Evolutionary conservation across 1,140 invertebrate species (phyloP), one percentile per base, ranked within the genome.

Genomic region (Drosophila novamexicana): DNA sequence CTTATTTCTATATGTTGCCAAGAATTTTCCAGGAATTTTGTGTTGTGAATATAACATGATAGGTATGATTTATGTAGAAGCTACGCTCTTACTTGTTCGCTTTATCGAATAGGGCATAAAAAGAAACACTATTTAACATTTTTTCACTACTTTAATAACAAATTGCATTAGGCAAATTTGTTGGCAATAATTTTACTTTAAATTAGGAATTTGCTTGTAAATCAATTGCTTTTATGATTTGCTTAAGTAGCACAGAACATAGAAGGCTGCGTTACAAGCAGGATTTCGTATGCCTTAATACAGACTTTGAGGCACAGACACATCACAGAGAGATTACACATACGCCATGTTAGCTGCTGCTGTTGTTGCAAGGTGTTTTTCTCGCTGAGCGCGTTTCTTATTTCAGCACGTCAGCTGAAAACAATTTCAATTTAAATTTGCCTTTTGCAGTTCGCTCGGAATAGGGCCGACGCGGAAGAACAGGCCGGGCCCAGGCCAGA

Each of bases 341-440:
- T 85, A 81, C 81, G 81, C 64, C 81, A 75, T 59, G 81, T 82
- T 58, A 12, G 63, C 67, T 42, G 40, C n/a, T 42, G 40, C 40
- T 54, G 16, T 36, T 47, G 14, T 40, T 47, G 14, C 49, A 77
- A 79, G 66, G 76, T 84, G 76, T 76, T 58, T 50, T 32, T 39
- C 22, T 29, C 18, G 61, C 61, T 57, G 74, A 57, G 77, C 67
- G 50, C 65, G 71, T 86, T 82, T 77, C 83, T 88, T 88, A 79
- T 89, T 79, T 83, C 72, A 77, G 84, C 72, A 83, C 83, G 88
- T 89, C 83, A 83, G 78, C 80, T 80, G 79, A 72, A 75, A 73
- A 77, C 86, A 89, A 83, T 88, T 88, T 88, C 83, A 88, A 89
- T 89, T 88, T 89, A 89, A 88, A 88, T 86, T 88, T 88, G 76